Percentiles rank a stretch among this genome's conserved stretches.
phyloP scores from a whole-genome alignment of 2,888 invertebrate species.

The Operophtera brumata region DNA sequence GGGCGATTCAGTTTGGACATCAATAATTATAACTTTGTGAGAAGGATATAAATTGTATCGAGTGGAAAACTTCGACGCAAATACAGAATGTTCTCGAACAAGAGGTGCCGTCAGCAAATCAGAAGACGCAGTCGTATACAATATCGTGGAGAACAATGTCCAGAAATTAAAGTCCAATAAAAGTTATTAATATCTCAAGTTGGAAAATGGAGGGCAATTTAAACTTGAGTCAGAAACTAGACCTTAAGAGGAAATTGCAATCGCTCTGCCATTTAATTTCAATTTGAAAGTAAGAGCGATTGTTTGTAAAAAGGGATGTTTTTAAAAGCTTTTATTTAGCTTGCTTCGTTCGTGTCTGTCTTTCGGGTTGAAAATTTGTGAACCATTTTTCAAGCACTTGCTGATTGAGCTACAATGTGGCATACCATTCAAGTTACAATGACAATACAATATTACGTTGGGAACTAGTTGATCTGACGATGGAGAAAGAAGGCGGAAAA shows the following conservation, averaged over 20 bases:
- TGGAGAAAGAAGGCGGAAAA: too few relatives aligned
- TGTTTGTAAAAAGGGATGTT: neutral
- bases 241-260: constrained; percentile 53
- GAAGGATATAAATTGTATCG: neutral
- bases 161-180: constrained; percentile 51
- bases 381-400: too few relatives aligned
- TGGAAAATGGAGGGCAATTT: constrained; percentile 67
- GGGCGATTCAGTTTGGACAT: too few relatives aligned
- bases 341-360: too few relatives aligned
- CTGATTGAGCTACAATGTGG: too few relatives aligned
- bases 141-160: constrained; percentile 31
- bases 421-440: too few relatives aligned
- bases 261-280: constrained; percentile 59
- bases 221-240: constrained; percentile 59
- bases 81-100: constrained; percentile 6
- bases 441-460: too few relatives aligned
- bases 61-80: constrained; percentile 1
- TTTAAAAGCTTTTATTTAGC: neutral
- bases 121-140: constrained; percentile 13
- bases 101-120: constrained; percentile 11
- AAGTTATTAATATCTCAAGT: constrained; percentile 71
- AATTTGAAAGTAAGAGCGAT: constrained; percentile 35
- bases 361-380: too few relatives aligned
- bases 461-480: too few relatives aligned
- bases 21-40: too few relatives aligned